Evolutionary conservation across 2,888 invertebrate species (phyloP), one percentile per base, ranked within the genome.

Genomic region (Leptogaster cylindrica): DNA sequence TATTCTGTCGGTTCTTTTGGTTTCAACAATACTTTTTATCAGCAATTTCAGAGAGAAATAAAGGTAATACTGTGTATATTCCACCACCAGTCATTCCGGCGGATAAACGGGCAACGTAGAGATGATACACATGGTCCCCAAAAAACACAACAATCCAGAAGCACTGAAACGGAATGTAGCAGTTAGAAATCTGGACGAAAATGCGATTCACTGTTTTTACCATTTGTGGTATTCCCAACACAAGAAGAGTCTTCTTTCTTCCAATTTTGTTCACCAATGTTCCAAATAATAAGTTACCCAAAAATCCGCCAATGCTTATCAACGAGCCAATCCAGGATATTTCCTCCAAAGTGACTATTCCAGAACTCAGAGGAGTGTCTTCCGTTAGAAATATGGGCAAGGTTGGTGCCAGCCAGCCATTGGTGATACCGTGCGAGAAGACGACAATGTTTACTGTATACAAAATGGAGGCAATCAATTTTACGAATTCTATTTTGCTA

Each of bases 11-110:
- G n/a, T n/a, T n/a, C 12, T 27, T 51, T 51, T 25, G n/a, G 16
- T 12, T 55, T 5, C 25, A 65, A 4, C 63, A 76, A 75, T 69
- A 80, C 80, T 73, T 74, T 23, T 74, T 74, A 68, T 79, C 77
- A 0, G 80, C 73, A 20, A 81, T 81, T 75, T 81, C 81, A 1
- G 79, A 75, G 8, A 81, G 75, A 48, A 75, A 81, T 12, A 80
- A 74, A 20, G 81, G 79, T 31, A 79, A 64, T 0, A 76, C 74
- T 4, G 77, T 70, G 28, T 74, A 77, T 25, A 75, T 61, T 14
- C 78, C 81, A 18, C 81, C 81, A 6, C 81, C 81, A 1, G 77
- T 76, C 12, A 77, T 23, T 3, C 81, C 81, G 2, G 73, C 74
- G 25, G 76, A 74, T 2, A 77, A 66, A 8, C 81, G 73, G 3